Conservation (phyloP, 1,140 invertebrate genomes). For the Panonychus citri region DNA sequence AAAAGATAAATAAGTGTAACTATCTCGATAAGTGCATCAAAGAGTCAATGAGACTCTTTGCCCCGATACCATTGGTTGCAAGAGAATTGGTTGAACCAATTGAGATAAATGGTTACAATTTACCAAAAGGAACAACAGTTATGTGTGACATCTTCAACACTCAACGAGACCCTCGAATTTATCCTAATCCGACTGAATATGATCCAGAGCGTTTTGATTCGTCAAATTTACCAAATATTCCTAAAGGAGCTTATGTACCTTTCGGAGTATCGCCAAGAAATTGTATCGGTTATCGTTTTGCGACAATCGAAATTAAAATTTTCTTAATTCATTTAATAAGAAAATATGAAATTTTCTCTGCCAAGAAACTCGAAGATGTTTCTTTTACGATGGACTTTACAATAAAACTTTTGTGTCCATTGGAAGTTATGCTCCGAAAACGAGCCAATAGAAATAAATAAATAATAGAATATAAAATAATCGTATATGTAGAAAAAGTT, state of each 20-base stretch:
- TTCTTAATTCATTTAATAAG: neutral
- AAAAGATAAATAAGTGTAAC: neutral
- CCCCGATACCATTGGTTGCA: conserved; percentile 33
- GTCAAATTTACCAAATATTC: conserved; percentile 23
- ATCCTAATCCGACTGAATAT: conserved; percentile 42
- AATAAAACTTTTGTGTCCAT: too few species aligned
- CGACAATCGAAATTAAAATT: neutral
- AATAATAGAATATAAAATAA: too few species aligned
- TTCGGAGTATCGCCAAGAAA: conserved; percentile 24
- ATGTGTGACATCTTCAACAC: conserved; percentile 26
- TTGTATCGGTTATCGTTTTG: conserved; percentile 28
- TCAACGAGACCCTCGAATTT: conserved; percentile 39
- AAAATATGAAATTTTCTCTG: neutral
- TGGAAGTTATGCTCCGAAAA: too few species aligned
- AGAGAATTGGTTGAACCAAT: neutral
- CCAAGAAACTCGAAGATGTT: neutral
- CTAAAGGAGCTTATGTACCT: conserved; percentile 23
- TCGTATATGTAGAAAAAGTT: too few species aligned
- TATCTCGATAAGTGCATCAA: conserved; percentile 24
- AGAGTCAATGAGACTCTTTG: conserved; percentile 33
- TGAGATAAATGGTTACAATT: conserved; percentile 11
- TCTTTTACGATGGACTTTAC: too few species aligned
- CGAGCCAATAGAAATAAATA: too few species aligned
- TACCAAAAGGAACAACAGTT: conserved; percentile 24
- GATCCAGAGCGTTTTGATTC: conserved; percentile 45